Evolutionary conservation across 2,113 vertebrate genomes (phyloP).

Genomic region (Motacilla tschutschensis): DNA sequence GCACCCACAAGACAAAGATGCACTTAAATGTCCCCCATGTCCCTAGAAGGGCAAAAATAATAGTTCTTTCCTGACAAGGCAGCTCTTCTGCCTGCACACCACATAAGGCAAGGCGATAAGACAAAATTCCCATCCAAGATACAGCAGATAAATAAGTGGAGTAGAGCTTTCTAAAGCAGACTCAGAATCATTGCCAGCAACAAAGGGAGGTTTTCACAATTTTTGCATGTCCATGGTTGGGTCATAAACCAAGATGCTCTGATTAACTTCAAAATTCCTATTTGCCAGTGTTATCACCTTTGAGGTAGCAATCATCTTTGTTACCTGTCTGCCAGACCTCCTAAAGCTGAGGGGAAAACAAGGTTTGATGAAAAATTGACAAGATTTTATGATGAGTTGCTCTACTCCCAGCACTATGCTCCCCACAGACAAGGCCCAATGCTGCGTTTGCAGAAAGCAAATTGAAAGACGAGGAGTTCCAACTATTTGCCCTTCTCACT

Average conservation of each 20-base stretch:
- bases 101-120: slow-evolving; percentile 10
- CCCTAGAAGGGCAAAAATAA: slow-evolving; percentile 5
- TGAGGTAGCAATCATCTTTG: background rate
- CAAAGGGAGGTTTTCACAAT: background rate
- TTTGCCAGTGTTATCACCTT: background rate
- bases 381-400: background rate
- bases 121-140: background rate
- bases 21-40: background rate
- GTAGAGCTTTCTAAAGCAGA: background rate
- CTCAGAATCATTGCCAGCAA: background rate
- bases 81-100: background rate
- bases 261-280: background rate
- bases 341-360: background rate
- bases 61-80: background rate
- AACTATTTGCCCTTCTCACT: background rate
- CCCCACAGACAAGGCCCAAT: background rate
- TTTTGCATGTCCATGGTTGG: background rate
- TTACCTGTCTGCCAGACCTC: background rate
- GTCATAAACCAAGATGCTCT: background rate
- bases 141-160: background rate
- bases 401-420: background rate
- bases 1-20: background rate
- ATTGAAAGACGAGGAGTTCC: background rate
- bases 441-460: background rate
- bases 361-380: background rate